Evolutionary conservation across 2,797 vertebrate species (phyloP), one percentile per base, ranked within the genome.

Genomic region (Sebastes diploproa): DNA sequence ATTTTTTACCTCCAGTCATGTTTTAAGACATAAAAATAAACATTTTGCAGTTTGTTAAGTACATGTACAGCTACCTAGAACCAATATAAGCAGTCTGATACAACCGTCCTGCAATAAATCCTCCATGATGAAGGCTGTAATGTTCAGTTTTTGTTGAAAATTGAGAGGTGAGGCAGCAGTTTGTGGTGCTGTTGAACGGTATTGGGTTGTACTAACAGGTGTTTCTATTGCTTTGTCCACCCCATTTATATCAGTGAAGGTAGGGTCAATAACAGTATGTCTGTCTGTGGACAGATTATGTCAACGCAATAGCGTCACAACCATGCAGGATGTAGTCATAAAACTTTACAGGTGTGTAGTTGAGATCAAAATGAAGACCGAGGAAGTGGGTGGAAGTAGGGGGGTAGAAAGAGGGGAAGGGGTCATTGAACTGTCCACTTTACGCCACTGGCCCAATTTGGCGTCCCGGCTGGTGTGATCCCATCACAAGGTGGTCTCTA

Each of bases 171-270:
- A 27, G 27, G 29, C 29, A 29, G 29, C 29, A 29, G 0, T 29
- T 11, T 27, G 58, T 29, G 27, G 27, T 60, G 58, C 0, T 60
- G 27, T 30, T 30, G 27, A 2, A 60, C 0, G 6, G 0, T 30
- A 30, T 58, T 27, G 14, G 3, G 18, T 30, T 30, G 8, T 30
- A 20, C 4, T 60, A 1, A 9, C 4, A 0, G 29, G 2, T 59
- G 4, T 29, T 29, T 59, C 56, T 29, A 59, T 61, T 61, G 4
- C 6, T 55, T 23, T n/a, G 52, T 55, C n/a, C 0, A 23, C 0
- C 5, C 20, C 2, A 55, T 10, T 2, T 20, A 61, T 11, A n/a
- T 32, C 16, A 29, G 10, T 0, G 18, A 30, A 20, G 29, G 27
- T 61, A 32, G 7, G 7, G 18, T n/a, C 16, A 6, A 60, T 30